Base-by-base conservation (phyloP, 2,888 invertebrate species). In the Drosophila sordidapex region DNA sequence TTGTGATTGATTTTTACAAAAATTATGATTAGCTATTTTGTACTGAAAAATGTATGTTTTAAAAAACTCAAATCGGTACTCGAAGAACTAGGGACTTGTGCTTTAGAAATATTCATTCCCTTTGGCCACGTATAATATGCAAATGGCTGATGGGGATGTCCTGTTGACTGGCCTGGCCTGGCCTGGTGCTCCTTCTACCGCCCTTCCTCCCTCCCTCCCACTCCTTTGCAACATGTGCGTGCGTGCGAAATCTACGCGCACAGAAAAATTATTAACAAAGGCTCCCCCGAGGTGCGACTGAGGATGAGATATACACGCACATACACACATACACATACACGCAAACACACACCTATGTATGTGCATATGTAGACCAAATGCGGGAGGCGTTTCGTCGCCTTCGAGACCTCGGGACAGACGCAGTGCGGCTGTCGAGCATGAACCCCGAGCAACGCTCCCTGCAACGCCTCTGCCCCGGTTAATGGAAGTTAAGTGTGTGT, bases 261-360 rank as follows among this genome's bases (percentile, higher is more conserved):
- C 64, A 79, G 77, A 82, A 82, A 76, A 79, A 81, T 84, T 78
- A 86, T 89, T 86, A 88, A 87, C 89, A 87, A 88, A 77, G 75
- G 79, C 72, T 70, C 80, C 68, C 46, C 57, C 43, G 71, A 74
- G 87, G 69, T 75, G 82, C 52, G 74, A 54, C 59, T 56, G 35
- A 40, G 57, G 57, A 49, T 56, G 61, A 58, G 61, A 68, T 43
- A 51, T 49, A 43, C 43, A 13, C 35, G 18, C 52, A 43, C 59
- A 57, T 58, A 54, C 57, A 79, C 56, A 54, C 61, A 54, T n/a
- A 54, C 29, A 46, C 69, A 36, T 18, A 38, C 60, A 31, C 15
- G 54, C 43, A 49, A 27, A 51, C n/a, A 21, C 27, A 33, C n/a
- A 46, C 21, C 35, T 52, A 61, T 61, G 48, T 66, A 56, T 59